Evolutionary conservation across 2,888 invertebrate genomes (phyloP), one percentile per base, ranked within the genome.

Genomic region (Notodonta ziczac): DNA sequence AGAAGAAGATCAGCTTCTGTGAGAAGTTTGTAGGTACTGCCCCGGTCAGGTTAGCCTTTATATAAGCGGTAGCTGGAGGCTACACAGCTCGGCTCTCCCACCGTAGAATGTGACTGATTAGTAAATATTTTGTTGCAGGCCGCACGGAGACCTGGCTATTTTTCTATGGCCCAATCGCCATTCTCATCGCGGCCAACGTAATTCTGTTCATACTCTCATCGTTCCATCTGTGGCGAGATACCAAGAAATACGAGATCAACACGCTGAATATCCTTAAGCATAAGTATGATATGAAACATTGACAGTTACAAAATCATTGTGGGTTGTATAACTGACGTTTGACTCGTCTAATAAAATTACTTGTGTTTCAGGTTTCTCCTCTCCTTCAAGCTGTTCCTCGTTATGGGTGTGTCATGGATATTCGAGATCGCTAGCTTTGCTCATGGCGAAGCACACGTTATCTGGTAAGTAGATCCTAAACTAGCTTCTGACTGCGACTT

Each of bases 321-420:
- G 0, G 42, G 10, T 10, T 2, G 4, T 42, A 42, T 42, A 42
- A 10, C 10, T 42, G 10, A 2, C 9, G 35, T 6, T 7, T 35
- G 35, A 35, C 35, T n/a, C n/a, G n/a, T n/a, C n/a, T 35, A 42
- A 1, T 42, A 42, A 42, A 10, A 42, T 10, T 10, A 46, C 14
- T 57, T 56, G 10, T 57, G 16, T 42, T 86, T 57, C 84, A 96
- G 96, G 73, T 95, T 95, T 73, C 85, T 94, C 42, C 84, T 96
- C 35, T 96, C 95, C 59, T 78, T 96, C 5, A 96, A 96, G 81
- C 86, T 96, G 62, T 95, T 96, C 72, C 85, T 96, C 5, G 94
- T 96, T 0, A 96, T 96, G 96, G 96, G 96, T 4, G 90, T 96
- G 56, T 94, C 95, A 0, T 96, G 96, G 96, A 94, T 95, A 67